Conservation (phyloP, 2,888 invertebrate species). For the Hyppa rectilinea region DNA sequence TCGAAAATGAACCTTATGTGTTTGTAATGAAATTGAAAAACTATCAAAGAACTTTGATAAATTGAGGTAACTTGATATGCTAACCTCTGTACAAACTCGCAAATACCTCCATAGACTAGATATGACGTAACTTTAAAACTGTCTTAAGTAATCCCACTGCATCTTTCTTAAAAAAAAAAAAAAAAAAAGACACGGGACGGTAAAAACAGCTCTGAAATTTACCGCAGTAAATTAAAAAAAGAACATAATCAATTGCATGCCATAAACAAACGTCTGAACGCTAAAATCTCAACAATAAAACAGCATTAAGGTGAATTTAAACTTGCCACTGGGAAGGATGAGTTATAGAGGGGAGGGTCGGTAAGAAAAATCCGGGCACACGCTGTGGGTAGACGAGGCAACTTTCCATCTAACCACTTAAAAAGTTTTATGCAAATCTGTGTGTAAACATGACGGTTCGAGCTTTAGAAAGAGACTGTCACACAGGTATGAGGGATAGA, state of each 20-base stretch:
- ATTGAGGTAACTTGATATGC: too few species aligned
- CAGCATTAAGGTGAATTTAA: constrained; percentile 65
- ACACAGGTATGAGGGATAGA: not conserved
- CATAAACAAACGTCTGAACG: constrained; percentile 54
- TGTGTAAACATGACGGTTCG: constrained; percentile 34
- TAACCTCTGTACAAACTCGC: too few species aligned
- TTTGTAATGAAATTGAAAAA: too few species aligned
- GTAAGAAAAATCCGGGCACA: constrained; percentile 61
- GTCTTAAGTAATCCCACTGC: not conserved
- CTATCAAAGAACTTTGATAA: too few species aligned
- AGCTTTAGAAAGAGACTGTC: not conserved
- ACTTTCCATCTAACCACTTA: constrained; percentile 69
- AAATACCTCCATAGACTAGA: too few species aligned
- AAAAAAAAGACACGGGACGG: not conserved
- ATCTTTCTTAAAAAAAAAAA: not conserved
- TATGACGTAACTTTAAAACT: not conserved
- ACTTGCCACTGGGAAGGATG: constrained; percentile 58
- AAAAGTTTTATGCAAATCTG: constrained; percentile 70
- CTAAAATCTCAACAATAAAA: constrained; percentile 61
- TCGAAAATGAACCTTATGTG: too few species aligned
- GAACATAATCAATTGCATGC: constrained; percentile 61
- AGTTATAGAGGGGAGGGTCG: constrained; percentile 63
- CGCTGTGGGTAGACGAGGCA: constrained; percentile 35
- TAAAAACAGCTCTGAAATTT: not conserved
- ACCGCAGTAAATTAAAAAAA: constrained; percentile 27